A percentile compares a stretch with the other conserved stretches of the same genome.
phyloP scores from a whole-genome alignment of 2,113 vertebrate species.

The Petroica traversi region DNA sequence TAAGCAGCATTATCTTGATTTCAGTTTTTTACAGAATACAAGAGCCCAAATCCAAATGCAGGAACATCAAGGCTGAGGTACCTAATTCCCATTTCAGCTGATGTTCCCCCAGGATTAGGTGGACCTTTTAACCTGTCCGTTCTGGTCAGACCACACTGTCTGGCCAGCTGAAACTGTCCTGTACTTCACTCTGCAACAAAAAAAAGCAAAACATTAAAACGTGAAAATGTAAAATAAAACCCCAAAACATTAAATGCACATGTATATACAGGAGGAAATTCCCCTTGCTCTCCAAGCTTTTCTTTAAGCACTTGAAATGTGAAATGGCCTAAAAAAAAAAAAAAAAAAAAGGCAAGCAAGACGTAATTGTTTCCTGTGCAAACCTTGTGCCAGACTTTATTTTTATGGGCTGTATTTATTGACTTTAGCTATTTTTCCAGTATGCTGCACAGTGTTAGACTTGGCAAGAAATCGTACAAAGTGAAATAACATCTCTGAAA shows the following conservation, averaged over 20 bases:
- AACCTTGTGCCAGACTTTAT: slow-evolving; percentile 31
- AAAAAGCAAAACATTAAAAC: not conserved
- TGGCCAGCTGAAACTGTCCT: not conserved
- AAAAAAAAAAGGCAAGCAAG: not conserved
- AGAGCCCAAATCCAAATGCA: not conserved
- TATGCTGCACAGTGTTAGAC: slow-evolving; percentile 25
- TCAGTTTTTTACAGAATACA: not conserved
- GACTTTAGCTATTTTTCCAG: slow-evolving; percentile 63
- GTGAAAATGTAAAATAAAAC: not conserved
- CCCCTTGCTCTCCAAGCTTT: not conserved
- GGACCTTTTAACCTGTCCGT: not conserved
- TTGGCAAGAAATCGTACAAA: slow-evolving; percentile 43
- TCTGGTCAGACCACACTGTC: not conserved
- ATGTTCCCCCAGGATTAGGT: not conserved
- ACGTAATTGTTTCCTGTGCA: slow-evolving; percentile 58
- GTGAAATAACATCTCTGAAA: slow-evolving; percentile 47
- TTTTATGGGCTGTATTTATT: slow-evolving; percentile 65
- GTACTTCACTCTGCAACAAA: not conserved
- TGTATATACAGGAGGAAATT: not conserved
- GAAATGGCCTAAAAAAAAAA: not conserved
- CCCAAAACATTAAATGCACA: not conserved
- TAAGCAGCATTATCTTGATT: not conserved
- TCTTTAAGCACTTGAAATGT: slow-evolving; percentile 1
- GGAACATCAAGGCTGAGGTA: not conserved
- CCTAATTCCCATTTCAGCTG: not conserved